phyloP scores from a whole-genome alignment of 1,140 invertebrate genomes.

The Drosophila nigrodunni region DNA sequence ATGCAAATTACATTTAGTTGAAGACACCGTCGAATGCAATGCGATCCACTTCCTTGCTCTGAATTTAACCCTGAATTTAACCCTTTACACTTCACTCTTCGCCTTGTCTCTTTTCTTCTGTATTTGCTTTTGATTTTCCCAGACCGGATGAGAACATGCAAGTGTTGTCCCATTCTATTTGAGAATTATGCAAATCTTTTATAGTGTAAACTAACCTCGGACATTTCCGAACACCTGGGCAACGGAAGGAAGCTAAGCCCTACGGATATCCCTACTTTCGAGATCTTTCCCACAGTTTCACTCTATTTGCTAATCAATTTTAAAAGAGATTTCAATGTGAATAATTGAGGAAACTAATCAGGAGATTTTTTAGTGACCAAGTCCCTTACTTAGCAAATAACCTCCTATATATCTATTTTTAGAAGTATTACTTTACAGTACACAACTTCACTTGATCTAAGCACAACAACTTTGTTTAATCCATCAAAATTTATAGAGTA shows the following conservation, averaged over 20 bases:
- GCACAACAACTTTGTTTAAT: neutral
- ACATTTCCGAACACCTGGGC: constrained; percentile 70
- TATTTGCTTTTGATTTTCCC: constrained; percentile 43
- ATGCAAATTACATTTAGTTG: constrained; percentile 39
- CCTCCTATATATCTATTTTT: no score
- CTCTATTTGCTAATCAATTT: neutral
- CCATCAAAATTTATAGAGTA: constrained; percentile 18
- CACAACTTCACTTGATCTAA: neutral
- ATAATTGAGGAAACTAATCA: neutral
- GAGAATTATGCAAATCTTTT: constrained; percentile 64
- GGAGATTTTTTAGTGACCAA: neutral
- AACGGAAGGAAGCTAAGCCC: constrained; percentile 48
- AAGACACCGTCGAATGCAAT: constrained; percentile 37
- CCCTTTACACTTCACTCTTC: no score
- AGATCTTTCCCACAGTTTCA: constrained; percentile 64
- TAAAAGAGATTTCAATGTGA: neutral
- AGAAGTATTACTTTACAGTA: no score
- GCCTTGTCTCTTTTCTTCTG: constrained; percentile 13
- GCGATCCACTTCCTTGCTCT: constrained; percentile 43
- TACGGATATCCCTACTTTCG: constrained; percentile 6
- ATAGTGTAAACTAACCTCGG: constrained; percentile 60
- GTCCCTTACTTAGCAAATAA: no score
- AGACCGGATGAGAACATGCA: constrained; percentile 60
- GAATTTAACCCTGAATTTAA: constrained; percentile 29
- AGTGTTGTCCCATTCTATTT: constrained; percentile 31